A percentile compares a stretch with the other conserved stretches of the same genome.
phyloP scores from a whole-genome alignment of 2,888 invertebrate genomes.

The Caenorhabditis sp. region DNA sequence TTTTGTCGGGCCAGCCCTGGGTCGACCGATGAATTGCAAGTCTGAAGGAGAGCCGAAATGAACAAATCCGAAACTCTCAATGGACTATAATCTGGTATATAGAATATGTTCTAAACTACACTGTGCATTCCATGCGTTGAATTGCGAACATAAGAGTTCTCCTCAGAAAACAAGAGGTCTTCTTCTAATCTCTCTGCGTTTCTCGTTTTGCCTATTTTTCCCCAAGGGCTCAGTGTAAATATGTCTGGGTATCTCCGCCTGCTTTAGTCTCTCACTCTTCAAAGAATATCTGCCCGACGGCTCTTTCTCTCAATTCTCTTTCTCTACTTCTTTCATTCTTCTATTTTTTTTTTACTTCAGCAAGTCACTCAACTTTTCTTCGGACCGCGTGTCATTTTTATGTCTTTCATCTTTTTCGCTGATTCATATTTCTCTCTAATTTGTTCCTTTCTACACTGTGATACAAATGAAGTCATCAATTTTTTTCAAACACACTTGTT shows the following conservation, averaged over 20 bases:
- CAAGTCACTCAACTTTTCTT: conserved; percentile 38
- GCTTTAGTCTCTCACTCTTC: neutral
- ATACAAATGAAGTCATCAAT: no score
- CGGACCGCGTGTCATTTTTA: conserved; percentile 19
- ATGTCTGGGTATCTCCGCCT: conserved; percentile 17
- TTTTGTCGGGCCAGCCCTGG: no score
- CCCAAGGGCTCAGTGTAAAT: conserved; percentile 19
- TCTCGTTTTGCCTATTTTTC: neutral
- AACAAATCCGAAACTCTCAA: no score
- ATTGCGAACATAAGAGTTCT: conserved; percentile 21
- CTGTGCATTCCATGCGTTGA: no score
- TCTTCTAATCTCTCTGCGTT: neutral
- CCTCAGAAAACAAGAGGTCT: no score
- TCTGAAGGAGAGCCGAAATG: no score
- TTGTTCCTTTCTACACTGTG: neutral
- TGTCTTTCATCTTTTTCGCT: conserved; percentile 7
- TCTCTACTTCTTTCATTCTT: conserved; percentile 12
- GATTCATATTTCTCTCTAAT: neutral
- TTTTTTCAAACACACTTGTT: no score
- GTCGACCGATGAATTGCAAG: no score
- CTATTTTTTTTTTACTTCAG: conserved; percentile 15
- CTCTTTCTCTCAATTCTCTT: conserved; percentile 37
- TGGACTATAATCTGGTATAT: no score
- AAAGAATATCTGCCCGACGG: conserved; percentile 40
- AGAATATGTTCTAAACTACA: no score